phyloP scores from a whole-genome alignment of 2,888 invertebrate species.

The Alsophila aescularia region DNA sequence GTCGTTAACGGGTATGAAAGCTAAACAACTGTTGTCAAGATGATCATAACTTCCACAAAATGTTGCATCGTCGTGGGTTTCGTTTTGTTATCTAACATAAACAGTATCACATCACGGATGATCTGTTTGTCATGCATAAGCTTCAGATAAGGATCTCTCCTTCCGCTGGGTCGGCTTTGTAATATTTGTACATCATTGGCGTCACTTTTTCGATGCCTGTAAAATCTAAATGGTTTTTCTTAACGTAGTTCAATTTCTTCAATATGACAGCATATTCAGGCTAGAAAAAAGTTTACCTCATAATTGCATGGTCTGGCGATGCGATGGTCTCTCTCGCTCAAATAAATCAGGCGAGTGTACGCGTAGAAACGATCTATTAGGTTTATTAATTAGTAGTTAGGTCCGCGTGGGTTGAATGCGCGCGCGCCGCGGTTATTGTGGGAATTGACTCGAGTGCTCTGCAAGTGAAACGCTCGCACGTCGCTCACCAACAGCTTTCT shows the following conservation, averaged over 20 bases:
- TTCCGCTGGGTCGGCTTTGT: conserved; percentile 45
- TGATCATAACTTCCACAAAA: not conserved
- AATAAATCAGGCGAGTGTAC: conserved; percentile 65
- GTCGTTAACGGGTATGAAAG: not conserved
- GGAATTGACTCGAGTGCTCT: conserved; percentile 57
- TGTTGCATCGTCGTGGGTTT: not conserved
- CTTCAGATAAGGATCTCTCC: conserved; percentile 55
- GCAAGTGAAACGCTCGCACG: conserved; percentile 54
- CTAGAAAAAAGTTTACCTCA: not conserved
- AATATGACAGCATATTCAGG: not conserved
- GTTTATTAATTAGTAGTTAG: conserved; percentile 72
- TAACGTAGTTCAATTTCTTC: no score
- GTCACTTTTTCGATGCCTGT: not conserved
- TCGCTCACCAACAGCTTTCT: conserved; percentile 50
- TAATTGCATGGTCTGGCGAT: not conserved
- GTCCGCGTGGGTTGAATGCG: conserved; percentile 67
- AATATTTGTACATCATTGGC: conserved; percentile 1
- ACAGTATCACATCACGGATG: conserved; percentile 64
- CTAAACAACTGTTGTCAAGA: not conserved
- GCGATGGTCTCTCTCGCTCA: conserved; percentile 46
- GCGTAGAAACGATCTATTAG: conserved; percentile 68
- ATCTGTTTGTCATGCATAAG: conserved; percentile 61
- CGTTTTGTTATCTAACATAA: conserved; percentile 58
- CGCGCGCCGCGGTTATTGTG: conserved; percentile 61
- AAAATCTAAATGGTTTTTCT: not conserved